Evolutionary conservation across 2,888 invertebrate genomes (phyloP), one percentile per base, ranked within the genome.

Genomic region (Schizaphis graminum): DNA sequence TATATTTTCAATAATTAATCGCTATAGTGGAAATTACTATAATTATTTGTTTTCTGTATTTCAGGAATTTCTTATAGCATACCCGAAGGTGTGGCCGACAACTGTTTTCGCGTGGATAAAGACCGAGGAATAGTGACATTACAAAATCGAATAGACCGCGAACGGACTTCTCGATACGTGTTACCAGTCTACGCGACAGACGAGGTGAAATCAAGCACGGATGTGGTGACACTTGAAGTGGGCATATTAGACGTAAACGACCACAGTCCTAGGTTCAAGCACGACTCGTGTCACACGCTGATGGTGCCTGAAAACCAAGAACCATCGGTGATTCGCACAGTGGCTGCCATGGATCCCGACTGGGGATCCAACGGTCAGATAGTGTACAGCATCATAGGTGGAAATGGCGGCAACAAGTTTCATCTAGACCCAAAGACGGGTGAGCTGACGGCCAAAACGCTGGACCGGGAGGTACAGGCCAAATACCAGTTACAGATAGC

Each of bases 231-330:
- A 10, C 96, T 99, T 16, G 97, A 97, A 41, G 97, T 99, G 90
- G 97, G 97, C 95, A 97, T 99, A 92, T 96, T 97, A 95, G 99
- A 99, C 96, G 97, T 98, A 94, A 99, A 99, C 96, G 99, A 99
- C 96, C 98, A 99, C 96, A 97, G 97, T 41, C 99, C 99, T 8
- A 97, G 97, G 95, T 99, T 99, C 96, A 97, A 97, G 95, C 96
- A 97, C 26, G 98, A 98, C 26, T 97, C 98, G 24, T 98, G 99
- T 95, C 98, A 98, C 95, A 97, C 98, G 24, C 96, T 99, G 57
- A 97, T 97, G 0, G 97, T 99, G 7, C 99, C 99, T 24, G 99
- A 99, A 96, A 99, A 99, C 96, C 98, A 98, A 92, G 96, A 97
- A 21, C 97, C 97, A 95, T 97, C 97, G 8, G 91, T 89, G 21